phyloP scores from a whole-genome alignment of 2,797 vertebrate species.

The Poeciliopsis paucimaculata region DNA sequence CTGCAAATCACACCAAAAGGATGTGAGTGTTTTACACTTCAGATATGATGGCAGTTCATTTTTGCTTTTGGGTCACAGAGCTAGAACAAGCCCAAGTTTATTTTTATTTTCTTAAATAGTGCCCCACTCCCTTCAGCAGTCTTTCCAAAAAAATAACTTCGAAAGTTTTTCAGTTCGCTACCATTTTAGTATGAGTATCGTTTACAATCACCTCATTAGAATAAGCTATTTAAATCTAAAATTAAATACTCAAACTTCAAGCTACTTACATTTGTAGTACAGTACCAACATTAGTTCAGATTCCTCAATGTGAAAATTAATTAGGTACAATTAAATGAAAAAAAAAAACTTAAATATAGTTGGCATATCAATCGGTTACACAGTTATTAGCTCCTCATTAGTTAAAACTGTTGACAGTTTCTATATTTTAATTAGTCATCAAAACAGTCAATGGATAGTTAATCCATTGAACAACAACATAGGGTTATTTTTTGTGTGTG shows the following conservation, averaged over 20 bases:
- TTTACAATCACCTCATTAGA: not conserved
- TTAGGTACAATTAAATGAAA: slow-evolving; percentile 11
- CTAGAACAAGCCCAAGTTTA: not conserved
- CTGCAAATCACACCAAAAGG: slow-evolving; percentile 29
- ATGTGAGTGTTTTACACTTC: slow-evolving; percentile 23
- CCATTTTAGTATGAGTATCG: not conserved
- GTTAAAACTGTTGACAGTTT: slow-evolving; percentile 33
- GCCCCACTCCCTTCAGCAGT: not conserved
- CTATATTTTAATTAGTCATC: slow-evolving; percentile 12
- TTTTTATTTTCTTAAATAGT: not conserved
- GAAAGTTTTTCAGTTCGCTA: not conserved
- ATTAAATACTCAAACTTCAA: not conserved
- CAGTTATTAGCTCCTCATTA: slow-evolving; percentile 3
- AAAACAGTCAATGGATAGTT: slow-evolving; percentile 14
- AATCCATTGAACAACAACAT: not conserved
- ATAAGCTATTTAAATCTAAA: not conserved
- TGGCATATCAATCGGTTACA: slow-evolving; percentile 10
- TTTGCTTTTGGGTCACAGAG: not conserved
- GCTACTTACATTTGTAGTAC: not conserved
- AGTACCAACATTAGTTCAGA: not conserved
- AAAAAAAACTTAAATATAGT: slow-evolving; percentile 16
- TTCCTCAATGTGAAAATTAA: not conserved
- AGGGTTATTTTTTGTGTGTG: not conserved
- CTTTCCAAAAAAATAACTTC: not conserved
- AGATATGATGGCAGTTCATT: not conserved